Evolutionary conservation across 2,113 vertebrate genomes (phyloP), one percentile per base, ranked within the genome.

Genomic region (Istiophorus platypterus): DNA sequence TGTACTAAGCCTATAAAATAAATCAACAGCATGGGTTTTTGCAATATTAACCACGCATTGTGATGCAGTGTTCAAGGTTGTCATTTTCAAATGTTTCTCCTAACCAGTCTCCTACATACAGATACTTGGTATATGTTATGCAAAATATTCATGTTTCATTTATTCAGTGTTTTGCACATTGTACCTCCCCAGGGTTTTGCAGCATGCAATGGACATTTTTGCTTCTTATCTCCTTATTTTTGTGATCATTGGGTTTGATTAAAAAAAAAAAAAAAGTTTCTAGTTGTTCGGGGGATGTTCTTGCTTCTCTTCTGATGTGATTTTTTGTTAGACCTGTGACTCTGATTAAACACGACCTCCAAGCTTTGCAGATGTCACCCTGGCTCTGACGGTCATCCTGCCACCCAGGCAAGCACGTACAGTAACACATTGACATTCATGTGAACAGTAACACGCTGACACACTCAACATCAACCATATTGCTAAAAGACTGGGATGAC

Each of bases 321-420:
- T 51, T 18, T 22, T 20, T 20, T 51, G 7, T 51, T 22, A 51
- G 7, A 51, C 47, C 47, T 22, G 20, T 1, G 5, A 20, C 8
- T 18, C 22, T 51, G 13, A 14, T 15, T 45, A 45, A 22, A 45
- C 12, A 13, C 17, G 42, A 51, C 49, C 49, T 22, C 49, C 49
- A 51, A 20, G 49, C 18, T 22, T 22, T 22, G 49, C 49, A 51
- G 49, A 20, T 9, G 61, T 52, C 42, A 22, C 10, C 6, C 1
- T 0, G 7, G 27, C 31, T 51, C 4, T 57, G 3, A 52, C 12
- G 15, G 18, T 75, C 64, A 47, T 7, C 29, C 1, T 34, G 24
- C 13, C 37, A 49, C 0, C 0, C 12, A 26, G 34, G 45, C 31
- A 75, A 75, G 34, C 22, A 49, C 14, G 3, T 6, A 14, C 14